Base-by-base conservation (phyloP, 2,113 vertebrate species). In the Ochotona princeps region DNA sequence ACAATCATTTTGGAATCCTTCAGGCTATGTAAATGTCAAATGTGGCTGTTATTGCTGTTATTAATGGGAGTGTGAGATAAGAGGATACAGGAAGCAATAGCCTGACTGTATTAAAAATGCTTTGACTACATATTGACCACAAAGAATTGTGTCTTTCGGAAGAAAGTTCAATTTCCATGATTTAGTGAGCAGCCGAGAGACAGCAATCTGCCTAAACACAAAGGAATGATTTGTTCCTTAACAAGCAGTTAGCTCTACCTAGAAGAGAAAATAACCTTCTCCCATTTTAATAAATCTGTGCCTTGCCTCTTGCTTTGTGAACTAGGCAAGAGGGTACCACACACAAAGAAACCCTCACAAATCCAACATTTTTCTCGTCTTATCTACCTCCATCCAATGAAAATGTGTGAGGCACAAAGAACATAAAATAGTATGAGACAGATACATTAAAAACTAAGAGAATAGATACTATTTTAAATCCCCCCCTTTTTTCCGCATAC, bases 221-320 rank as follows among this genome's bases (percentile, higher is more conserved):
- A 96, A 93, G 69, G 54, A 91, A 88, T 73, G 74, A 87, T 93
- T 93, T 96, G 30, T 70, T 91, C 85, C 94, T 95, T 96, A 94
- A 82, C 61, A 94, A 93, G 78, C 78, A 91, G 74, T 90, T 94
- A 87, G 67, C 79, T 94, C 82, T 95, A 95, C 92, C 85, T 94
- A 49, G 35, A 54, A 95, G 74, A 47, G 11, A 90, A 93, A 66
- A 92, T 80, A 74, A 75, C 47, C 65, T 10, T 83, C 35, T 78
- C 15, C 85, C 18, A 25, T 7, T 20, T 93, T 80, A 88, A 44
- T 95, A 78, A 94, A 93, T 90, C 74, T 92, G 10, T 1, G 65
- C 9, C 61, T 94, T 83, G 65, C 88, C 93, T 95, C 84, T 30
- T 83, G 28, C 26, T 54, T 83, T 66, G 2, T 69, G 32, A 72